Conservation (phyloP, 2,797 vertebrate genomes). For the Crenuchus spilurus region DNA sequence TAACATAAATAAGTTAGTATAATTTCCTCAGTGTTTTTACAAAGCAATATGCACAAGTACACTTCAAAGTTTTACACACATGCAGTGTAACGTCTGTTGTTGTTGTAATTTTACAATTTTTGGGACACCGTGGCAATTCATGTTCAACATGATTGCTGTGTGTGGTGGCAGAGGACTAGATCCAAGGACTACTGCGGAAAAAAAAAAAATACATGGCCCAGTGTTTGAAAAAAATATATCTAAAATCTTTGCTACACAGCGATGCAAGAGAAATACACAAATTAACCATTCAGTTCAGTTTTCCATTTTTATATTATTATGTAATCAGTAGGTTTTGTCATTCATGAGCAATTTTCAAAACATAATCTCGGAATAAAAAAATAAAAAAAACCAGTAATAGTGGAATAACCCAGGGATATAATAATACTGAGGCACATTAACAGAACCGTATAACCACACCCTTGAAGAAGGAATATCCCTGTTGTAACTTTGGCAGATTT, state of each 20-base stretch:
- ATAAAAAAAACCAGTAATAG: slow-evolving; percentile 26
- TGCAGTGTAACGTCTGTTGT: slow-evolving; percentile 74
- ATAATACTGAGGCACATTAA: slow-evolving; percentile 51
- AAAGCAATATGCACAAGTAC: slow-evolving; percentile 72
- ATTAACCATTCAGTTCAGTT: slow-evolving; percentile 42
- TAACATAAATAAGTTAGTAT: slow-evolving; percentile 99
- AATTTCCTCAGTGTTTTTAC: slow-evolving; percentile 97
- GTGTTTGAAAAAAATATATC: slow-evolving; percentile 64
- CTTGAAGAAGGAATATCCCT: slow-evolving; percentile 41
- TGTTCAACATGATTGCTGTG: slow-evolving; percentile 78
- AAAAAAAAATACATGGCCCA: slow-evolving; percentile 69
- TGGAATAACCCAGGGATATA: slow-evolving; percentile 54
- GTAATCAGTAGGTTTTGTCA: slow-evolving; percentile 54
- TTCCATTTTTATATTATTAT: slow-evolving; percentile 9
- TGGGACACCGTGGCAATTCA: slow-evolving; percentile 72
- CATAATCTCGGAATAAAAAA: slow-evolving; percentile 11
- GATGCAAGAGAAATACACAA: slow-evolving; percentile 51
- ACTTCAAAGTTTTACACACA: slow-evolving; percentile 78
- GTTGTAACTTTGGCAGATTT: slow-evolving; percentile 67
- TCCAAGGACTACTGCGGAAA: slow-evolving; percentile 65
- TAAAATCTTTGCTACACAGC: slow-evolving; percentile 62
- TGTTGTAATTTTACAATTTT: slow-evolving; percentile 63
- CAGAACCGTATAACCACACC: slow-evolving; percentile 44
- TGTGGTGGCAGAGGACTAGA: slow-evolving; percentile 67
- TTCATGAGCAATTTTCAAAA: slow-evolving; percentile 31